Conservation (phyloP, 2,888 invertebrate species). For the Rotaria sp. region DNA sequence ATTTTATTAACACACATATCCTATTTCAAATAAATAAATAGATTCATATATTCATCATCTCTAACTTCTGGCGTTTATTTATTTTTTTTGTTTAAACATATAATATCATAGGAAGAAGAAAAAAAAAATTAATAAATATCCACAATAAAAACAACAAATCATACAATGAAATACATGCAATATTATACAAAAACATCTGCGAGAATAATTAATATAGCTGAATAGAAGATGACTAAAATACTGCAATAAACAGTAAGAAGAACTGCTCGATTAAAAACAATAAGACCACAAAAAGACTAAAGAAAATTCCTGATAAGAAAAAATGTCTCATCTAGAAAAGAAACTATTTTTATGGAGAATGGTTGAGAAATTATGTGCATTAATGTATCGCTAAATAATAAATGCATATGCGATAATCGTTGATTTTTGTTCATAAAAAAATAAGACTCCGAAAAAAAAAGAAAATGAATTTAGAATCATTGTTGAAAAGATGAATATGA, state of each 20-base stretch:
- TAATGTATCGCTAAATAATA: background rate
- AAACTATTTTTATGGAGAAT: background rate
- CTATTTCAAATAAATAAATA: no score
- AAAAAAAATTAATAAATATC: background rate
- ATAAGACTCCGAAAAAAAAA: background rate
- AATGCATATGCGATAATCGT: background rate
- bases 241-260: background rate
- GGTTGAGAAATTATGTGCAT: background rate
- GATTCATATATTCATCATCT: no score
- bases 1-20: no score
- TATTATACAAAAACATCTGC: background rate
- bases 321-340: background rate
- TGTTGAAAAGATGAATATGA: background rate
- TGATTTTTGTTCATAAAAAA: background rate
- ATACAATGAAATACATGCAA: slow-evolving; percentile 7
- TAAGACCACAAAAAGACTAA: background rate
- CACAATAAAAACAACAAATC: background rate
- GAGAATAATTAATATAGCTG: background rate
- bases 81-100: background rate
- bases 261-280: background rate
- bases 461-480: background rate
- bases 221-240: background rate
- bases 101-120: background rate
- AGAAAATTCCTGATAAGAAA: background rate
- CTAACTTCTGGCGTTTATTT: background rate